Evolutionary conservation across 1,140 invertebrate genomes (phyloP).

Genomic region (Ditylenchus dipsaci): DNA sequence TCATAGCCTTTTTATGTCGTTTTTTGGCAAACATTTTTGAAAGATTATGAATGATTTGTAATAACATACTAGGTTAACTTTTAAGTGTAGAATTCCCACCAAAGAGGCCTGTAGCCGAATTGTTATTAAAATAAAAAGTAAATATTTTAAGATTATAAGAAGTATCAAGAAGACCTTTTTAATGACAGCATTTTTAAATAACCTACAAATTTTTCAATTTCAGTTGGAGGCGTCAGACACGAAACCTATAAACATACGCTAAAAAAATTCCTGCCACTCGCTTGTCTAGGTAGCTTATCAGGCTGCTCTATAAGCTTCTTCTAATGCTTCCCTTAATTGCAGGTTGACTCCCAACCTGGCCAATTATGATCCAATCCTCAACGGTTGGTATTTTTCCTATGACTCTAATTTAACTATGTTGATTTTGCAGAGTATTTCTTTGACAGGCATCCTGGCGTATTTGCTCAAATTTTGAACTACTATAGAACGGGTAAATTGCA

Average conservation of each 20-base stretch:
- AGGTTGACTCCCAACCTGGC: constrained; percentile 79
- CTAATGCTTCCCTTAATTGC: constrained; percentile 14
- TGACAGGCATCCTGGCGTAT: constrained; percentile 93
- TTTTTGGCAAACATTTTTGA: too few species aligned
- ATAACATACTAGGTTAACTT: too few species aligned
- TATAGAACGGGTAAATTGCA: constrained; percentile 72
- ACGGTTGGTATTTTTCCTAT: constrained; percentile 71
- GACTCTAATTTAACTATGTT: background rate
- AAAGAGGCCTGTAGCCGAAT: too few species aligned
- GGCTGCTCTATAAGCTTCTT: background rate
- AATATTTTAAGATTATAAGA: too few species aligned
- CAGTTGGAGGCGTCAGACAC: constrained; percentile 85
- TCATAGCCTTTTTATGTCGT: too few species aligned
- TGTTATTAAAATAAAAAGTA: too few species aligned
- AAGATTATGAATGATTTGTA: too few species aligned
- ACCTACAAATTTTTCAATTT: constrained; percentile 60
- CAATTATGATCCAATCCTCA: constrained; percentile 90
- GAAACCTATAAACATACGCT: constrained; percentile 90
- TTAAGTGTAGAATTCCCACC: too few species aligned
- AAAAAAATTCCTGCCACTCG: constrained; percentile 91
- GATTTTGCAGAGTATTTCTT: constrained; percentile 72
- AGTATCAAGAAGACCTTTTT: too few species aligned
- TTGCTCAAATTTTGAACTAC: constrained; percentile 83
- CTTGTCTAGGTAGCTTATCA: constrained; percentile 64
- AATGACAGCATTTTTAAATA: background rate